A percentile compares a stretch with the other conserved stretches of the same genome.
phyloP scores from a whole-genome alignment of 2,113 vertebrate genomes.

The Spermophilus dauricus region DNA sequence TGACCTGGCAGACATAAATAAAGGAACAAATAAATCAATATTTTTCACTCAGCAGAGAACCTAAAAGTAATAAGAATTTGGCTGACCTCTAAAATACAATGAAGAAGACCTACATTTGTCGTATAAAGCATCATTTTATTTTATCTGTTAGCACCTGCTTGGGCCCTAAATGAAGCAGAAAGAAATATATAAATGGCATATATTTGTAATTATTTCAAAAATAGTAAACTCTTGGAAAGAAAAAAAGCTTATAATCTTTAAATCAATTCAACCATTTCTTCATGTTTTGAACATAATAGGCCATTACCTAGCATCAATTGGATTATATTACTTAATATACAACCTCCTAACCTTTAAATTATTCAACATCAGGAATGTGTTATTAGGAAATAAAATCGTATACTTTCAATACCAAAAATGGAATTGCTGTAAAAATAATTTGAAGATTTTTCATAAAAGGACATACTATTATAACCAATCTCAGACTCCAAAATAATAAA shows the following conservation, averaged over 20 bases:
- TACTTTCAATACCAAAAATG: neutral
- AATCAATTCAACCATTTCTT: neutral
- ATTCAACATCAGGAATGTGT: neutral
- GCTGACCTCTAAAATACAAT: neutral
- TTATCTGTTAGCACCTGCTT: neutral
- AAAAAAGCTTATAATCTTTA: neutral
- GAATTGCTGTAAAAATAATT: neutral
- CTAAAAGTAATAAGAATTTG: conserved; percentile 33
- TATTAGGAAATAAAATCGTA: neutral
- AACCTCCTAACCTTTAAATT: neutral
- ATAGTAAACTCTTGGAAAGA: neutral
- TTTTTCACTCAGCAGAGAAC: neutral
- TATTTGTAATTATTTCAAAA: conserved; percentile 13
- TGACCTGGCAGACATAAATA: neutral
- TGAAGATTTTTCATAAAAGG: neutral
- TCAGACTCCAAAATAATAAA: neutral
- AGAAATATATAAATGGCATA: neutral
- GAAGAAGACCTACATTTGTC: neutral
- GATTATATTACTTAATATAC: conserved; percentile 12
- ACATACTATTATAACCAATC: neutral
- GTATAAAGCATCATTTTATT: neutral
- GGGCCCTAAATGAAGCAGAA: neutral
- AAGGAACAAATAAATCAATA: neutral
- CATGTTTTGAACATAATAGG: neutral
- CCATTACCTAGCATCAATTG: neutral